Conservation (phyloP, 2,113 vertebrate genomes). For the Limnothrissa miodon region DNA sequence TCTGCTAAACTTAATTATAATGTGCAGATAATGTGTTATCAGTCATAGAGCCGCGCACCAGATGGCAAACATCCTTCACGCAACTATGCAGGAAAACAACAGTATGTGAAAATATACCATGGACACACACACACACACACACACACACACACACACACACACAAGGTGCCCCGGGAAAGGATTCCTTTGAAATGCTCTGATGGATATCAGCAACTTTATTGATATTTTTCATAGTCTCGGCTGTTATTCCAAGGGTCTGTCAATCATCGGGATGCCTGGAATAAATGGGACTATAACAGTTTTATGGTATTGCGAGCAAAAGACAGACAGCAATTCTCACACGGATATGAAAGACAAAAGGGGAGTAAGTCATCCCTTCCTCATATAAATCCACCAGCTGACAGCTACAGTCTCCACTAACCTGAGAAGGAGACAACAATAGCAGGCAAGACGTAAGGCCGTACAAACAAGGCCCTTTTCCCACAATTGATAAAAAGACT, state of each 20-base stretch:
- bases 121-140: background rate
- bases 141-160: background rate
- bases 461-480: slow-evolving; percentile 47
- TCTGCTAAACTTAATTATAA: background rate
- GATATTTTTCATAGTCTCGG: background rate
- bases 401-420: background rate
- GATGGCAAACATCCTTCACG: slow-evolving; percentile 41
- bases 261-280: background rate
- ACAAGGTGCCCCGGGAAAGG: background rate
- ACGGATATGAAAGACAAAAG: background rate
- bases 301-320: background rate
- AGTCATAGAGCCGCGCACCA: slow-evolving; percentile 49
- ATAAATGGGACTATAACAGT: background rate
- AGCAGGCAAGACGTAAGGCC: slow-evolving; percentile 44
- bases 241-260: background rate
- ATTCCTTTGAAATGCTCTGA: background rate
- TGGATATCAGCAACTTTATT: background rate
- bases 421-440: slow-evolving; percentile 29
- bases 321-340: background rate
- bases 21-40: slow-evolving; percentile 42
- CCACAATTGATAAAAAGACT: slow-evolving; percentile 60
- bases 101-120: background rate
- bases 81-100: background rate
- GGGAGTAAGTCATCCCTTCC: background rate
- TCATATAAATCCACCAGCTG: background rate